Evolutionary conservation across 2,888 invertebrate species (phyloP), one percentile per base, ranked within the genome.

Genomic region (Dioctria rufipes): DNA sequence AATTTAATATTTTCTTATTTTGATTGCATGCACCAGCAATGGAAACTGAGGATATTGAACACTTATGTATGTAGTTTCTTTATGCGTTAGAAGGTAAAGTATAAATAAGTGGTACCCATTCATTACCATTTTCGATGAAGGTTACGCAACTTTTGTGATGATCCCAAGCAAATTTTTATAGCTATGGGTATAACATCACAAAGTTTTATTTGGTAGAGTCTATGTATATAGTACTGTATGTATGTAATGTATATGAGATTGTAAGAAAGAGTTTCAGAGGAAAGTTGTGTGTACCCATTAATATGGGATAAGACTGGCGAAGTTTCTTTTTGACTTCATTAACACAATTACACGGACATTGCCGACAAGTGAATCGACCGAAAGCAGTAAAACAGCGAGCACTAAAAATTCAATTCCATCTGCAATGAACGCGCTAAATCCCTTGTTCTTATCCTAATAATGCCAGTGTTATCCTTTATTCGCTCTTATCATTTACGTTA

Each of bases 311-410:
- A 8, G 58, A 11, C 5, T 13, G 2, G 58, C 25, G 2, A 39
- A 39, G 61, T 39, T 61, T 37, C 37, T 39, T 61, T 61, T 61
- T 61, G 61, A 61, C 61, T 61, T 61, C 61, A 61, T 61, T 61
- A 61, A 61, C 61, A 61, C 61, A 61, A 61, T 61, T 61, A 61
- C 25, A 25, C 37, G 39, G 25, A 25, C 39, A 39, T 4, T 37
- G 37, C 61, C 61, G 37, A 4, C 11, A 6, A 25, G 5, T 13
- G 61, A 11, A 51, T 2, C 37, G 61, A n/a, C 11, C 4, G 37
- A 37, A 11, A 25, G 5, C n/a, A 25, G 61, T 25, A 61, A 61
- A 25, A 8, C 6, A 61, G 39, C 37, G 3, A 25, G 51, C 6
- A 51, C 51, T 8, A 4, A 13, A 37, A 61, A 61, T 61, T 61